phyloP scores from a whole-genome alignment of 2,113 vertebrate genomes.

The Coregonus clupeaformis region DNA sequence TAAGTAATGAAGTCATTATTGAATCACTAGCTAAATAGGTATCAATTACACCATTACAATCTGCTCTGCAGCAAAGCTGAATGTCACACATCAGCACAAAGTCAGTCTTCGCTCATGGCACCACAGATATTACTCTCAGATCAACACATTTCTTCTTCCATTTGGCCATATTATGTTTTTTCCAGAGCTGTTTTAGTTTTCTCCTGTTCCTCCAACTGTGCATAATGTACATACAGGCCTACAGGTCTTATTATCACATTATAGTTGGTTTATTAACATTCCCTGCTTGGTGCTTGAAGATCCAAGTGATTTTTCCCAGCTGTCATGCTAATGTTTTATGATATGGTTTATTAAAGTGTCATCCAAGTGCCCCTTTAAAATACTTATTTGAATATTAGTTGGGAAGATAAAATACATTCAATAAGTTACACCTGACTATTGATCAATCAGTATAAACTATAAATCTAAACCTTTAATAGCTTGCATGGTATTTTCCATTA shows the following conservation, averaged over 20 bases:
- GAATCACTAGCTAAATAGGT: neutral
- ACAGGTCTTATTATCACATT: neutral
- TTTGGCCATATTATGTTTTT: constrained; percentile 11
- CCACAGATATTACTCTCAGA: constrained; percentile 32
- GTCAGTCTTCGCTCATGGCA: constrained; percentile 28
- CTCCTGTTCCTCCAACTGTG: neutral
- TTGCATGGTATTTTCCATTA: neutral
- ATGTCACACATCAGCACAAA: constrained; percentile 5
- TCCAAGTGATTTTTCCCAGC: no score
- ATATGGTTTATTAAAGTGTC: no score
- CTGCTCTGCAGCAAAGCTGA: neutral
- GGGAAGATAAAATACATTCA: no score
- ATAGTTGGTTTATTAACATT: neutral
- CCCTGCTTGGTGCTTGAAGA: no score
- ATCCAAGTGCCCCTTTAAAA: no score
- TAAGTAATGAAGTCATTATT: neutral
- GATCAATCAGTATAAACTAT: neutral
- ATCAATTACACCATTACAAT: neutral
- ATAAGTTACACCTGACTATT: neutral
- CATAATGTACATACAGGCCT: neutral
- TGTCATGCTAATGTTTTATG: no score
- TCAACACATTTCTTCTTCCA: constrained; percentile 23
- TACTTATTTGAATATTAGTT: no score
- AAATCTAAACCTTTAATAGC: neutral
- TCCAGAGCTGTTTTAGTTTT: neutral